phyloP scores from a whole-genome alignment of 2,113 vertebrate genomes.

The Cebus imitator region DNA sequence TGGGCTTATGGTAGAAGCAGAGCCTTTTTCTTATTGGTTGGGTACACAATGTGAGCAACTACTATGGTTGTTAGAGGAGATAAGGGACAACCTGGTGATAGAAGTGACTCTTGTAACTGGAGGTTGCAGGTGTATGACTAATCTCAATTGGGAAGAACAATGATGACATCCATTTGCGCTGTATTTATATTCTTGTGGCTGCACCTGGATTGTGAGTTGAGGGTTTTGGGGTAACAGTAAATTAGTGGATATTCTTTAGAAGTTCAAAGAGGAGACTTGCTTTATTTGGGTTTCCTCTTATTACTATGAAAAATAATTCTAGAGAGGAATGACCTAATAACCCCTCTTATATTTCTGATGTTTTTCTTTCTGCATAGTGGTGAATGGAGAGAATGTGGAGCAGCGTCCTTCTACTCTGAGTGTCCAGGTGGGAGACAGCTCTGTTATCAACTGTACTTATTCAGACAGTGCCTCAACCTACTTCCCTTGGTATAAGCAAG shows the following conservation, averaged over 20 bases:
- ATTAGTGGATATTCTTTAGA: neutral
- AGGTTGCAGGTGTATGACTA: neutral
- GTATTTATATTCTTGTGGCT: neutral
- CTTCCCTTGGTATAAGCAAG: conserved; percentile 66
- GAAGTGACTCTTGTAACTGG: neutral
- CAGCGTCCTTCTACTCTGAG: neutral
- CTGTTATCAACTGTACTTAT: conserved; percentile 10
- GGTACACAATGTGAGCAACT: neutral
- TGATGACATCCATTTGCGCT: neutral
- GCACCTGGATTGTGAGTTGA: neutral
- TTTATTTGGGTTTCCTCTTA: neutral
- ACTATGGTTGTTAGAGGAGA: neutral
- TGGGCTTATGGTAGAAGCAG: neutral
- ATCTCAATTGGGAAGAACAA: neutral
- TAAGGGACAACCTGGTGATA: fast-evolving
- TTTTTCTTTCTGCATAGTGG: neutral
- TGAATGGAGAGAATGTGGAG: neutral
- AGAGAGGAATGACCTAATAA: fast-evolving
- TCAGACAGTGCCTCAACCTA: fast-evolving
- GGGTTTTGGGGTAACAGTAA: neutral
- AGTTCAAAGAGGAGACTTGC: fast-evolving
- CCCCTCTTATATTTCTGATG: neutral
- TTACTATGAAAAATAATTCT: neutral
- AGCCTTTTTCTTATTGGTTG: neutral
- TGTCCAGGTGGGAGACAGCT: neutral